Evolutionary conservation across 2,113 vertebrate species (phyloP).

Genomic region (Atrichornis clamosus): DNA sequence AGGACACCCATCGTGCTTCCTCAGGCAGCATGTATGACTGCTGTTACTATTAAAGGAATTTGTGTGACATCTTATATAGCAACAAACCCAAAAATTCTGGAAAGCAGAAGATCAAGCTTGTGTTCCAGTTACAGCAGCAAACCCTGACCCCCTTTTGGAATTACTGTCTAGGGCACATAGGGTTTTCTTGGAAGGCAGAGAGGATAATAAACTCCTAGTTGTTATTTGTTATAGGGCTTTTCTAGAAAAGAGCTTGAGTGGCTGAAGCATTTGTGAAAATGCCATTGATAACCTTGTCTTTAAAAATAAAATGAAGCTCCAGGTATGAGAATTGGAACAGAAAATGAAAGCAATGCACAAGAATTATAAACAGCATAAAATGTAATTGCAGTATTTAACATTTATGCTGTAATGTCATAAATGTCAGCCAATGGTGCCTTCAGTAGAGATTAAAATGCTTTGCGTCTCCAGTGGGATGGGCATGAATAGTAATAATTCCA

Average conservation of each 20-base stretch:
- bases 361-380: background rate
- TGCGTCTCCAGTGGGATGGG: background rate
- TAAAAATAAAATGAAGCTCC: background rate
- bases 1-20: background rate
- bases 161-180: background rate
- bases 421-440: background rate
- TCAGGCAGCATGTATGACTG: background rate
- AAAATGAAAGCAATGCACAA: background rate
- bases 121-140: background rate
- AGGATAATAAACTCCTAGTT: background rate
- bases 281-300: background rate
- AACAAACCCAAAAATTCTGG: background rate
- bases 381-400: constrained; percentile 44
- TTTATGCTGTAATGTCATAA: constrained; percentile 3
- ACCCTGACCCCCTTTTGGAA: background rate
- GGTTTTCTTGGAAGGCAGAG: background rate
- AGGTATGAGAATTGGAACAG: background rate
- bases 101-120: background rate
- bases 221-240: background rate
- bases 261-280: background rate
- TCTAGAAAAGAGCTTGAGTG: background rate
- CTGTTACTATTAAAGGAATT: background rate
- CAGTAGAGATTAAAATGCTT: constrained; percentile 11
- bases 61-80: background rate
- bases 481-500: background rate